Evolutionary conservation across 2,888 invertebrate genomes (phyloP).

Genomic region (Ochlodes sylvanus): DNA sequence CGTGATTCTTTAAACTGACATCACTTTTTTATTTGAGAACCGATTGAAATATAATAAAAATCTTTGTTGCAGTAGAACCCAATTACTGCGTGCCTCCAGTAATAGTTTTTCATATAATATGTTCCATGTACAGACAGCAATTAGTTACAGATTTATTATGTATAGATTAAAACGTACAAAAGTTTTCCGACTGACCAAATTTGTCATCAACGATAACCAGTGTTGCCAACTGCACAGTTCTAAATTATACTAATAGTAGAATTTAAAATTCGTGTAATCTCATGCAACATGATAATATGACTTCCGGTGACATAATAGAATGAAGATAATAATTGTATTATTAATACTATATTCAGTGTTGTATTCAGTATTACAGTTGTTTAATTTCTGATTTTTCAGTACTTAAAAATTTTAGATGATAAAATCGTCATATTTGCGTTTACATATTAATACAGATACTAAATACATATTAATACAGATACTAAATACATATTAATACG

Average conservation of each 20-base stretch:
- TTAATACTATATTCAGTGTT: slow-evolving; percentile 46
- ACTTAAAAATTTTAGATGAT: slow-evolving; percentile 44
- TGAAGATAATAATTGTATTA: slow-evolving; percentile 25
- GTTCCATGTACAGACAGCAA: too few relatives aligned
- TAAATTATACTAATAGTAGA: background rate
- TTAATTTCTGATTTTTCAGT: slow-evolving; percentile 41
- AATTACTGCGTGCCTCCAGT: too few relatives aligned
- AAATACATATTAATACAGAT: slow-evolving; percentile 6
- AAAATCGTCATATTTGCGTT: slow-evolving; percentile 34
- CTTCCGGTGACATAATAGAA: background rate
- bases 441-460: slow-evolving; percentile 9
- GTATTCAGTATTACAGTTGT: slow-evolving; percentile 54
- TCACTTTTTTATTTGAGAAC: too few relatives aligned
- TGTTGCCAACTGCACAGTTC: background rate
- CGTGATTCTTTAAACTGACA: too few relatives aligned
- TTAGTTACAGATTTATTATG: too few relatives aligned
- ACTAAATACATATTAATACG: slow-evolving; percentile 2
- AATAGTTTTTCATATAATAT: too few relatives aligned
- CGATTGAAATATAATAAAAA: too few relatives aligned
- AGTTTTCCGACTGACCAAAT: too few relatives aligned
- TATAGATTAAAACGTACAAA: too few relatives aligned
- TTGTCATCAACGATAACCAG: background rate
- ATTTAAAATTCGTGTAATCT: background rate
- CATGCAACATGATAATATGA: background rate
- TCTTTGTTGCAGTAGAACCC: too few relatives aligned